Evolutionary conservation across 2,797 vertebrate species (phyloP), one percentile per base, ranked within the genome.

Genomic region (Poecile montanus): DNA sequence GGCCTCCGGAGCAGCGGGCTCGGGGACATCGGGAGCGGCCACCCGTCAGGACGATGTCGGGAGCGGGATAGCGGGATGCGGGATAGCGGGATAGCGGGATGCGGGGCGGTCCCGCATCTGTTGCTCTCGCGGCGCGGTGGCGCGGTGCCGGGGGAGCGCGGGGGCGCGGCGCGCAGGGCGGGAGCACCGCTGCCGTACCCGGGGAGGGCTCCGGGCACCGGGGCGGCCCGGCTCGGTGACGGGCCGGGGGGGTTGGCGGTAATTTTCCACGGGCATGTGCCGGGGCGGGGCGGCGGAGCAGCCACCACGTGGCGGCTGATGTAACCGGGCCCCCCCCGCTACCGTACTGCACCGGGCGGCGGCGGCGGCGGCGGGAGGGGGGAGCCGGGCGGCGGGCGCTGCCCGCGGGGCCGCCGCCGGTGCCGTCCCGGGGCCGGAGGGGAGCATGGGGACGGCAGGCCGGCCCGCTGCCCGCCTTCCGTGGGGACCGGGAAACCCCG

Each of bases 261-360:
- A 97, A 97, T 96, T 97, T 97, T 98, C 97, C 97, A 97, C 97
- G 89, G 74, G 94, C 96, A 93, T 96, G 96, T 95, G 88, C 93
- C 89, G 95, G 95, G 95, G 97, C 94, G 96, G 97, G 95, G 95
- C 89, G 86, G 89, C 62, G 50, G 85, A 94, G 85, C 89, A 87
- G 90, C 51, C 91, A 95, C 96, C 97, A 97, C 96, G 97, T 97
- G 97, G 97, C 97, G 95, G 96, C 96, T 97, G 97, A 97, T 98
- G 97, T 97, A 97, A 97, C 97, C 76, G 81, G 76, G 70, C 62
- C 88, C 85, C 85, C 88, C 89, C 79, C 54, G 85, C 77, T 61
- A 60, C 95, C 91, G 74, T 36, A 79, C 85, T 53, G 68, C 90
- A 65, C 89, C 96, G 95, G 93, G 95, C 65, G 74, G 80, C 65